Evolutionary conservation across 1,140 invertebrate species (phyloP).

Genomic region (Drosophila sturtevanti): DNA sequence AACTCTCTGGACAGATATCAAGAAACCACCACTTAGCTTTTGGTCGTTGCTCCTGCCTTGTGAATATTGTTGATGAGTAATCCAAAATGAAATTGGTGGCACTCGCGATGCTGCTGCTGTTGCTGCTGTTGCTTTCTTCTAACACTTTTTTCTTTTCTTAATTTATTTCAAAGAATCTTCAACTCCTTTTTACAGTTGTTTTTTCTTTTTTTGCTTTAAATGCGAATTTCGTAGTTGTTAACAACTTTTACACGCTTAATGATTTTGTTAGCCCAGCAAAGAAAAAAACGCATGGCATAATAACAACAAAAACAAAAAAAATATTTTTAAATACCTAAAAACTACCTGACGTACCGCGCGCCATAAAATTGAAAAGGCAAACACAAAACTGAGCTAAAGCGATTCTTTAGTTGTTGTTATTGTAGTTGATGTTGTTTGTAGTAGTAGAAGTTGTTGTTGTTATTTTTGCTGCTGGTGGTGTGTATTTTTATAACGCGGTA

Average conservation of each 20-base stretch:
- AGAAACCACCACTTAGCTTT: constrained; percentile 35
- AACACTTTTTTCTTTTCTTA: constrained; percentile 26
- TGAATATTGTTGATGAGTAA: constrained; percentile 46
- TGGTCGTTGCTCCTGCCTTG: constrained; percentile 48
- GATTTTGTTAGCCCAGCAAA: constrained; percentile 51
- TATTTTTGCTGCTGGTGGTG: constrained; percentile 31
- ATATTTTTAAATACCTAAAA: constrained; percentile 46
- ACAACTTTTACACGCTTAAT: constrained; percentile 69
- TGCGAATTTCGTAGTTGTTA: constrained; percentile 41
- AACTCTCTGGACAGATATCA: constrained; percentile 7
- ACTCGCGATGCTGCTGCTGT: constrained; percentile 9
- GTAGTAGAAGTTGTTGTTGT: constrained; percentile 29
- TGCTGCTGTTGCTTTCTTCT: not conserved
- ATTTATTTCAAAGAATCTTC: constrained; percentile 17
- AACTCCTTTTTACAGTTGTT: constrained; percentile 1
- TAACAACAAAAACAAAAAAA: constrained; percentile 42
- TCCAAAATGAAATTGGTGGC: constrained; percentile 32
- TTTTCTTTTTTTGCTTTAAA: constrained; percentile 22
- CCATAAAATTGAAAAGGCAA: constrained; percentile 70
- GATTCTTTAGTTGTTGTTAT: not conserved
- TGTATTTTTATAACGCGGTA: constrained; percentile 60
- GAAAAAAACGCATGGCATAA: constrained; percentile 37
- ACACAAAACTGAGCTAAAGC: constrained; percentile 37
- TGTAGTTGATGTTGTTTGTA: constrained; percentile 8
- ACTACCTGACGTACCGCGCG: constrained; percentile 74